phyloP scores from a whole-genome alignment of 1,140 invertebrate species.

The Bicyclus anynana region DNA sequence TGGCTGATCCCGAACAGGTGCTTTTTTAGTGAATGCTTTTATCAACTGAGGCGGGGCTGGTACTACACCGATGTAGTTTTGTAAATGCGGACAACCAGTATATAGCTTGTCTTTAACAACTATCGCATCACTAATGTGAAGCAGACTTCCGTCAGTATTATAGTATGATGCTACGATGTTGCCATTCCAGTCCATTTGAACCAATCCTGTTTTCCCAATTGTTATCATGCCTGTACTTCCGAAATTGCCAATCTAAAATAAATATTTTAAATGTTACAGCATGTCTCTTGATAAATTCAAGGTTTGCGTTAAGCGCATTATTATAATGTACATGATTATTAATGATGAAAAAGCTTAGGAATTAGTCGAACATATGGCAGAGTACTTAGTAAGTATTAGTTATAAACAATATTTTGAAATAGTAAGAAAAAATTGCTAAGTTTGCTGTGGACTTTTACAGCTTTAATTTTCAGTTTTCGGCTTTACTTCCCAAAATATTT shows the following conservation, averaged over 20 bases:
- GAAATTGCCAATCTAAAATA: conserved; percentile 65
- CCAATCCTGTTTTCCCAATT: conserved; percentile 64
- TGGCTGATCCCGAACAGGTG: conserved; percentile 10
- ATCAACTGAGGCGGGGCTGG: conserved; percentile 72
- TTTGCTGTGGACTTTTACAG: too few species aligned
- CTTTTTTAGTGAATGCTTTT: conserved; percentile 67
- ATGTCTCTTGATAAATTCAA: too few species aligned
- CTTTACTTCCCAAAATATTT: too few species aligned
- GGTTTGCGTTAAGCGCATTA: too few species aligned
- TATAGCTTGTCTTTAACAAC: conserved; percentile 77
- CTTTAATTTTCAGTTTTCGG: too few species aligned
- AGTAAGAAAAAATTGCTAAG: too few species aligned
- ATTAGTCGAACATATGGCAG: too few species aligned
- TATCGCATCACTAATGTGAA: conserved; percentile 79
- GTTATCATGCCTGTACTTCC: conserved; percentile 50
- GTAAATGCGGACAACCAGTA: conserved; percentile 81
- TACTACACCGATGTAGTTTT: conserved; percentile 81
- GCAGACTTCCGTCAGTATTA: conserved; percentile 70
- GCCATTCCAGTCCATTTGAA: conserved; percentile 82
- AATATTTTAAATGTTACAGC: too few species aligned
- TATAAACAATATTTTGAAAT: too few species aligned
- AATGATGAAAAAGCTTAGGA: too few species aligned
- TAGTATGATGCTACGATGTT: conserved; percentile 81
- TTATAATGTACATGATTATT: not conserved
- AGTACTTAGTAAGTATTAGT: too few species aligned